Evolutionary conservation across 2,797 vertebrate species (phyloP).

Genomic region (Masticophis lateralis): DNA sequence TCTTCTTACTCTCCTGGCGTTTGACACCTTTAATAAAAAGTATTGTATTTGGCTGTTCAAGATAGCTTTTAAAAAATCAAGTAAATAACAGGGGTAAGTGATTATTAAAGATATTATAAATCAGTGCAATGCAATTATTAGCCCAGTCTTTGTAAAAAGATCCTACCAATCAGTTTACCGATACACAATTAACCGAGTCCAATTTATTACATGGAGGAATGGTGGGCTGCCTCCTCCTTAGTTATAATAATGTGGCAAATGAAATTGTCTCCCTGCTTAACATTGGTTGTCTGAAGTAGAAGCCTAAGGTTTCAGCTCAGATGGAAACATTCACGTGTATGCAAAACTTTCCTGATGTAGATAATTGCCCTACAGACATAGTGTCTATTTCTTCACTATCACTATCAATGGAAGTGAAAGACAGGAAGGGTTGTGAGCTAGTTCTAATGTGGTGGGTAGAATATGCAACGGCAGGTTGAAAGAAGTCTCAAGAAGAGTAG

Average conservation of each 20-base stretch:
- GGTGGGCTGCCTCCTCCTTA: not conserved
- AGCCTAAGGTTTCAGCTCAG: not conserved
- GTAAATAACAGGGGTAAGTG: not conserved
- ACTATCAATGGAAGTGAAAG: not conserved
- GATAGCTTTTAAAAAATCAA: not conserved
- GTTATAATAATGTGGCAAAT: not conserved
- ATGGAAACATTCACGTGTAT: not conserved
- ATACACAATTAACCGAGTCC: not conserved
- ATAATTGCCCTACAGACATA: not conserved
- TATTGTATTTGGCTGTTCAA: not conserved
- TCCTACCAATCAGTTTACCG: not conserved
- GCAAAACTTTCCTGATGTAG: not conserved
- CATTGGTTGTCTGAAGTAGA: not conserved
- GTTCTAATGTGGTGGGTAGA: not conserved
- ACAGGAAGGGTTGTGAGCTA: not conserved
- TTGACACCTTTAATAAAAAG: not conserved
- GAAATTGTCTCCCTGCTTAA: not conserved
- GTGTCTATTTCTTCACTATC: not conserved
- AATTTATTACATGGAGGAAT: not conserved
- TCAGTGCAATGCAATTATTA: not conserved
- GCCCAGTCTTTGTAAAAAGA: not conserved
- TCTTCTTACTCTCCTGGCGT: not conserved
- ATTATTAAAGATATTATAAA: not conserved
- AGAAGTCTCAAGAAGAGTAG: not conserved
- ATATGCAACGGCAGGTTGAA: not conserved